Evolutionary conservation across 2,888 invertebrate genomes (phyloP), one percentile per base, ranked within the genome.

Genomic region (Diplolepis rosae): DNA sequence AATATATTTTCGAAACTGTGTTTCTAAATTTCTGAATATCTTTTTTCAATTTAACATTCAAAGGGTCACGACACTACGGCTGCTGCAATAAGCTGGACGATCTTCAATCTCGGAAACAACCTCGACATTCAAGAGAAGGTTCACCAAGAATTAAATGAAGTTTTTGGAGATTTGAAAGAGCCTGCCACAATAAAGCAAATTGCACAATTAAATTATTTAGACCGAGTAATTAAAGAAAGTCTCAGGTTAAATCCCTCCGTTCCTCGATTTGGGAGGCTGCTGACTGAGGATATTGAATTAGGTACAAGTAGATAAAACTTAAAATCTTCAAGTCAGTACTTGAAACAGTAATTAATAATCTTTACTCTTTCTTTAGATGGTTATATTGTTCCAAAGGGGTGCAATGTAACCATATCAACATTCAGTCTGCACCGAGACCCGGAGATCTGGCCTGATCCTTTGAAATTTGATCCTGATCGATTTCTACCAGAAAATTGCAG

Each of bases 161-260:
- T 90, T 7, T 84, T 91, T 67, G 89, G 89, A 1, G 79, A 80
- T n/a, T 72, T 75, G 0, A 18, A 35, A 5, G 69, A 77, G 39
- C 74, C 71, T 30, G 85, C 87, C 0, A 89, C 87, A 0, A 73
- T 82, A 66, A 78, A 85, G 69, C 84, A 90, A 72, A 69, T 90
- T 15, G 81, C 86, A 50, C 79, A 87, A 45, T 88, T 91, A 82
- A 89, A 89, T 24, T 92, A 92, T 82, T 84, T 92, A 71, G 92
- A 92, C 77, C 89, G 91, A 51, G 90, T 92, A 0, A 90, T 92
- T 42, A 92, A 92, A 79, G 92, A 92, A 84, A 88, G 90, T 0
- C 79, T 92, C n/a, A 88, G 92, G 66, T 78, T 92, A 9, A 91
- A 91, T 84, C 91, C 92, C 0, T 89, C 91, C 11, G 91, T 90